A percentile compares a stretch with the other conserved stretches of the same genome.
phyloP scores from a whole-genome alignment of 2,888 invertebrate genomes.

The Hemaris fuciformis region DNA sequence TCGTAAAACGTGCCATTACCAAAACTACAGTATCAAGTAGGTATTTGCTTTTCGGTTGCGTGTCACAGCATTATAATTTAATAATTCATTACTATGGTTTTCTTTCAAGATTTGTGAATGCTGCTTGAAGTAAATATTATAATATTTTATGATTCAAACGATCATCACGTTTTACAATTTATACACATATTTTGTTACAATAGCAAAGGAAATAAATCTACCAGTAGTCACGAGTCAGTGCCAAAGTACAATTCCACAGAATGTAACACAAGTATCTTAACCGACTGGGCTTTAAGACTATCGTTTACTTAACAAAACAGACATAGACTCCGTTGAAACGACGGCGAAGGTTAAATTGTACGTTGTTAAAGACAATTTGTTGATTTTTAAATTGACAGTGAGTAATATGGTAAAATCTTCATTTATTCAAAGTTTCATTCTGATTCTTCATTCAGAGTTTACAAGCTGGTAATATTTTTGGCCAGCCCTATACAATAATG shows the following conservation, averaged over 20 bases:
- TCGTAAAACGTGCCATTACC: slow-evolving; percentile 9
- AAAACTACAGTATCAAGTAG: background rate
- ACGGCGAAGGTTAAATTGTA: background rate
- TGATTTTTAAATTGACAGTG: background rate
- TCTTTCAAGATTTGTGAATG: background rate
- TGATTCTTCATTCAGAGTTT: too few relatives aligned
- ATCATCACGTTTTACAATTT: slow-evolving; percentile 1
- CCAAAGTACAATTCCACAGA: background rate
- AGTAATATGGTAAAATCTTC: too few relatives aligned
- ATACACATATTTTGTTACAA: slow-evolving; percentile 9
- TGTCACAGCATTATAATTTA: background rate
- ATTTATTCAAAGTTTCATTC: too few relatives aligned
- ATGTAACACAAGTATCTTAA: background rate
- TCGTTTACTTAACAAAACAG: background rate
- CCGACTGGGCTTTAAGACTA: background rate
- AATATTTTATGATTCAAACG: background rate
- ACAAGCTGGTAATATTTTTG: too few relatives aligned
- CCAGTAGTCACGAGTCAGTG: background rate
- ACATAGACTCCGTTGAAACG: background rate
- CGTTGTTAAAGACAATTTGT: background rate
- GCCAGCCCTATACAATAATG: too few relatives aligned
- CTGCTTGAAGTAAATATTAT: background rate
- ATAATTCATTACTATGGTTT: background rate
- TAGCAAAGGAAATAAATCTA: slow-evolving; percentile 4
- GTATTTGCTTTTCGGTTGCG: background rate